A percentile compares a stretch with the other conserved stretches of the same genome.
Conservation (phyloP, 2,888 invertebrate genomes). For the Keiferia lycopersicella region DNA sequence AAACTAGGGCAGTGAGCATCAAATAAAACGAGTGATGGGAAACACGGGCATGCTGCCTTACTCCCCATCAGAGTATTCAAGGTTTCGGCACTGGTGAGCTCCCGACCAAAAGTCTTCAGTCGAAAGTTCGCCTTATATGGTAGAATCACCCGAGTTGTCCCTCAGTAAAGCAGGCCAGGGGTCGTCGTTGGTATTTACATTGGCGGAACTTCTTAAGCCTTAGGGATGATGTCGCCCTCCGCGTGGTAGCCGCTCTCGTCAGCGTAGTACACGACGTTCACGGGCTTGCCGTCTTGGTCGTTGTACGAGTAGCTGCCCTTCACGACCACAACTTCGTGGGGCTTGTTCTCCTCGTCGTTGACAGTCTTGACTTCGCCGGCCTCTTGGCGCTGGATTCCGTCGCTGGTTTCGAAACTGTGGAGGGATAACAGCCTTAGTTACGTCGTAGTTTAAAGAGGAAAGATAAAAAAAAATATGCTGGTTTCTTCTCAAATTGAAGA, state of each 20-base stretch:
- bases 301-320: conserved; percentile 82
- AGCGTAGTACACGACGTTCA: conserved; percentile 77
- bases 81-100: conserved; percentile 24
- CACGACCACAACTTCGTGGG: conserved; percentile 77
- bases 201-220: conserved; percentile 49
- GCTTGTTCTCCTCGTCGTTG: conserved; percentile 81
- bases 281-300: conserved; percentile 76
- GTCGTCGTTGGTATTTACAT: neutral
- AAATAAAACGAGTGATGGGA: conserved; percentile 40
- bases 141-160: no score
- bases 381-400: conserved; percentile 80
- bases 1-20: conserved; percentile 62
- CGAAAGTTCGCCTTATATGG: conserved; percentile 31
- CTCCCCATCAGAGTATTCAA: conserved; percentile 10
- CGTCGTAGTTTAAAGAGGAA: no score
- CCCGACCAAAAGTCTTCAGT: conserved; percentile 31
- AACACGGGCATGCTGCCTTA: conserved; percentile 3
- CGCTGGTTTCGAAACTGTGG: conserved; percentile 76
- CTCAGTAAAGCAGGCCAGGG: no score
- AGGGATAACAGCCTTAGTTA: neutral
- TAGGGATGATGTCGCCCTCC: conserved; percentile 83
- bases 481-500: neutral
- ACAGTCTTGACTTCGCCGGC: conserved; percentile 62
- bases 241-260: conserved; percentile 85
- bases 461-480: neutral